A percentile compares a stretch with the other conserved stretches of the same genome.
Conservation (phyloP, 2,888 invertebrate species). For the Seira musarum region DNA sequence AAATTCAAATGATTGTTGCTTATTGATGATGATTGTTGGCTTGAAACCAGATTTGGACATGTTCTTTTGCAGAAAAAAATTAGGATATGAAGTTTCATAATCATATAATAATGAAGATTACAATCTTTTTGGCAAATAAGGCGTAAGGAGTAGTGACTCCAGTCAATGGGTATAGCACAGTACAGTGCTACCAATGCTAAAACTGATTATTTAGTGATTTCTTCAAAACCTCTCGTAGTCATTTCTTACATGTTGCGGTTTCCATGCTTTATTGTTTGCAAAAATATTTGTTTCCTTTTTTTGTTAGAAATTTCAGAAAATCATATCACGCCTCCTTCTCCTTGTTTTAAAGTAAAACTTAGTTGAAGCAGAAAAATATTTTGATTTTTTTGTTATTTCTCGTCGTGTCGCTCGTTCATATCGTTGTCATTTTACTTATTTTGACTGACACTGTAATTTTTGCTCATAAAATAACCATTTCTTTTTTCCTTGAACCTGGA, state of each 20-base stretch:
- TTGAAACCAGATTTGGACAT: too few relatives aligned
- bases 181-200: too few relatives aligned
- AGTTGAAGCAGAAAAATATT: background rate
- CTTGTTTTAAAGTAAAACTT: background rate
- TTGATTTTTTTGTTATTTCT: background rate
- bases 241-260: constrained; percentile 1
- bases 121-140: too few relatives aligned
- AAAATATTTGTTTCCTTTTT: constrained; percentile 4
- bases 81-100: too few relatives aligned
- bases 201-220: too few relatives aligned
- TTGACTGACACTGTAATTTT: constrained; percentile 2
- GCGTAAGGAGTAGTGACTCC: too few relatives aligned
- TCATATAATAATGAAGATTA: too few relatives aligned
- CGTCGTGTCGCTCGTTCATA: background rate
- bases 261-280: background rate
- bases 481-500: background rate
- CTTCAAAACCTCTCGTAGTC: background rate
- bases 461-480: background rate
- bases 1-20: too few relatives aligned
- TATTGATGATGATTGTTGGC: too few relatives aligned
- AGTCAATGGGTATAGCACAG: too few relatives aligned
- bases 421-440: constrained; percentile 10
- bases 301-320: background rate
- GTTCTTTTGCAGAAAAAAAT: too few relatives aligned
- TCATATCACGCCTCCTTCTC: background rate